Conservation (phyloP, 2,888 invertebrate species). For the Apantesis nais region DNA sequence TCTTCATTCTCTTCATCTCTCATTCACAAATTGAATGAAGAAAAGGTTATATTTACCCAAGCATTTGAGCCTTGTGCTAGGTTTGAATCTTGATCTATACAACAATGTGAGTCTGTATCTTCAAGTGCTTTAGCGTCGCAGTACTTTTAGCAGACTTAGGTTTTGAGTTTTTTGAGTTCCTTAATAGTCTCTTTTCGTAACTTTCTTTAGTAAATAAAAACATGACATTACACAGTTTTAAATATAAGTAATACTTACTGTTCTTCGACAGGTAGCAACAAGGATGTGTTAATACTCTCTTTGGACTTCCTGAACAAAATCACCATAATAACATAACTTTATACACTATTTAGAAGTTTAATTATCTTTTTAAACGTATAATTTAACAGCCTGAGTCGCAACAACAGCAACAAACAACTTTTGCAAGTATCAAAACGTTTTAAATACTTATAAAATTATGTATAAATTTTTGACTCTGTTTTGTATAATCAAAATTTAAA, state of each 20-base stretch:
- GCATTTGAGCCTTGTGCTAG: not conserved
- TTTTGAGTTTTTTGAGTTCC: too few relatives aligned
- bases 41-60: not conserved
- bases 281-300: conserved; percentile 40
- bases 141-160: not conserved
- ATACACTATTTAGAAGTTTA: not conserved
- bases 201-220: not conserved
- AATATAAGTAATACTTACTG: conserved; percentile 48
- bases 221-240: not conserved
- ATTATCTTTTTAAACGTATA: not conserved
- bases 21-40: too few relatives aligned
- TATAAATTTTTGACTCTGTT: not conserved
- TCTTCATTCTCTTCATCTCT: not conserved
- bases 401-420: not conserved
- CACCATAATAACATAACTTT: not conserved
- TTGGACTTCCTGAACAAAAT: conserved; percentile 51
- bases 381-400: too few relatives aligned
- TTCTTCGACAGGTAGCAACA: conserved; percentile 55
- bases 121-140: not conserved
- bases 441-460: not conserved
- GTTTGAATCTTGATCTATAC: not conserved
- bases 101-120: not conserved
- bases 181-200: too few relatives aligned
- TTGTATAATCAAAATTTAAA: not conserved
- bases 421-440: not conserved